Evolutionary conservation across 2,797 vertebrate species (phyloP).

Genomic region (Caiman crocodilus): DNA sequence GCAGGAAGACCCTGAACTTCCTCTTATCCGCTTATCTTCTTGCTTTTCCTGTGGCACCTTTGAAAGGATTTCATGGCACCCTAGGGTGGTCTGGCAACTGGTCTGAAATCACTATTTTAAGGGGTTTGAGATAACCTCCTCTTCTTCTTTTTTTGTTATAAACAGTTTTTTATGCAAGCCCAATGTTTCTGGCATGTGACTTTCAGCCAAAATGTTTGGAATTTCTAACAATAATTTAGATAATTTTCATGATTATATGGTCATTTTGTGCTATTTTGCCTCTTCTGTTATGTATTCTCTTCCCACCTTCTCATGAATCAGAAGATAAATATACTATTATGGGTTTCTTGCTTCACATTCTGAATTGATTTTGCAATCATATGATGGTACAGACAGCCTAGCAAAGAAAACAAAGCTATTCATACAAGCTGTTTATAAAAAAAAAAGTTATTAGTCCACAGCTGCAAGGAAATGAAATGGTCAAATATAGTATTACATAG

Average conservation of each 20-base stretch:
- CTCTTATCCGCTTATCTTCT: too few species aligned
- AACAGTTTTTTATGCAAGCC: neutral
- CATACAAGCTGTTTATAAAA: neutral
- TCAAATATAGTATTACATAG: neutral
- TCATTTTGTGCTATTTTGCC: neutral
- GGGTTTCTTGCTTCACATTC: neutral
- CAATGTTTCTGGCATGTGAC: neutral
- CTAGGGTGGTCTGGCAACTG: too few species aligned
- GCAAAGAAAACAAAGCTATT: neutral
- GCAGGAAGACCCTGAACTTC: too few species aligned
- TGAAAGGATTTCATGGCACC: too few species aligned
- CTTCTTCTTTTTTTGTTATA: neutral
- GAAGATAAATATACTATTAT: neutral
- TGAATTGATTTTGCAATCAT: neutral
- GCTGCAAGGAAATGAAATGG: neutral
- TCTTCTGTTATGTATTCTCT: neutral
- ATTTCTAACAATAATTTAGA: neutral
- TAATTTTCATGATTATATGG: neutral
- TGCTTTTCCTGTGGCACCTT: too few species aligned
- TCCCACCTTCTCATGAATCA: neutral
- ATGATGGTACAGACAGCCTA: accelerated
- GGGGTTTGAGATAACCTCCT: neutral
- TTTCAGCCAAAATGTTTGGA: neutral
- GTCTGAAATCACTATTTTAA: neutral
- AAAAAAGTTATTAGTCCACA: neutral